Conservation (phyloP, 2,113 vertebrate species). For the Harpagus bidentatus region DNA sequence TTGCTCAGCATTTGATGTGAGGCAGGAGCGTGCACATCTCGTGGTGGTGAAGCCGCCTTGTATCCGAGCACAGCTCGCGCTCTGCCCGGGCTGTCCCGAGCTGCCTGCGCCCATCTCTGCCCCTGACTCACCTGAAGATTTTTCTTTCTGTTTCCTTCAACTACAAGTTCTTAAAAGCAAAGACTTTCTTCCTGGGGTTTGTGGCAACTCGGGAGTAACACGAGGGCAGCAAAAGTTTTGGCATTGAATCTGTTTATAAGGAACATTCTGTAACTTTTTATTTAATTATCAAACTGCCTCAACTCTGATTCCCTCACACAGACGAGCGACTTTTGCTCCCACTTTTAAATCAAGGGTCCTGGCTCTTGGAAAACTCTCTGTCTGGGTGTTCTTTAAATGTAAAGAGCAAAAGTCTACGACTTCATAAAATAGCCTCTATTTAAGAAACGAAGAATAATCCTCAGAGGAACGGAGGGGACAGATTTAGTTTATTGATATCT, state of each 20-base stretch:
- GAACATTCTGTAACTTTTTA: not conserved
- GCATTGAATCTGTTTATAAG: not conserved
- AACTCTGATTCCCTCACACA: not conserved
- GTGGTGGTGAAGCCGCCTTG: not conserved
- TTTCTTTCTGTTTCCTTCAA: not conserved
- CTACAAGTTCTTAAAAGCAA: not conserved
- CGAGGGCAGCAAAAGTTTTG: not conserved
- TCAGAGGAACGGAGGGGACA: not conserved
- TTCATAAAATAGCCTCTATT: not conserved
- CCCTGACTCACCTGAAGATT: not conserved
- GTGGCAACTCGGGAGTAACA: not conserved
- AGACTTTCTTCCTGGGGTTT: not conserved
- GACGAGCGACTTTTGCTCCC: not conserved
- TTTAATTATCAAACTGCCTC: not conserved
- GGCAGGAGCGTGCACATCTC: not conserved
- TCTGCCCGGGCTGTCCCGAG: not conserved
- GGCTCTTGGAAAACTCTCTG: not conserved
- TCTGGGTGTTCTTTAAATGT: not conserved
- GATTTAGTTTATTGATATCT: not conserved
- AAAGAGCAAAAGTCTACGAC: not conserved
- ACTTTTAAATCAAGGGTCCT: not conserved
- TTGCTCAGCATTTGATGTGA: not conserved
- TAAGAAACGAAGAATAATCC: not conserved
- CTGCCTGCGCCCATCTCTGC: not conserved
- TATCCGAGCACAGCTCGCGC: not conserved